Conservation (phyloP, 2,113 vertebrate species). For the Phrynosoma blainvillii region DNA sequence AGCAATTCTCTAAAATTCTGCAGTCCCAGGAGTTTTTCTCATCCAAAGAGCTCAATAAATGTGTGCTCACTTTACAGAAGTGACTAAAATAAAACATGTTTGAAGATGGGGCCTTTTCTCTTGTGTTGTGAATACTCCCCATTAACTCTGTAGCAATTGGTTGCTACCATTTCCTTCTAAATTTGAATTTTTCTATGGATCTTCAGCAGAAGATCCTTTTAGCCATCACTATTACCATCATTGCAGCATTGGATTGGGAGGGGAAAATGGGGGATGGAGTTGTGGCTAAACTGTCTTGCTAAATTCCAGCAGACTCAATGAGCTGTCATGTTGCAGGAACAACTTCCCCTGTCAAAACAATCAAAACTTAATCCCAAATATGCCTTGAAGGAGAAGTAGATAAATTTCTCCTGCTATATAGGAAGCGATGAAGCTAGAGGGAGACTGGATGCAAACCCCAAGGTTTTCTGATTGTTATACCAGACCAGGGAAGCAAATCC, state of each 20-base stretch:
- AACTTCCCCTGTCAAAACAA: conserved; percentile 16
- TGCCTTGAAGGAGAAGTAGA: conserved; percentile 1
- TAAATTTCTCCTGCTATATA: not conserved
- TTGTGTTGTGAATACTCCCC: not conserved
- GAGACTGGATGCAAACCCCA: too few relatives aligned
- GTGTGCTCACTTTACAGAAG: not conserved
- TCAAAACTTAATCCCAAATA: conserved; percentile 1
- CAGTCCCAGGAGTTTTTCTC: too few relatives aligned
- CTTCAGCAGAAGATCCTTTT: not conserved
- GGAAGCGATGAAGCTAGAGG: not conserved
- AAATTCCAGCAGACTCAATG: conserved; percentile 17
- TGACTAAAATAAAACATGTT: not conserved
- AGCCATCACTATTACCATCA: not conserved
- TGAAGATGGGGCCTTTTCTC: not conserved
- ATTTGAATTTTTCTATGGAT: too few relatives aligned
- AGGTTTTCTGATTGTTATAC: not conserved
- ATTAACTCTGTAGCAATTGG: not conserved
- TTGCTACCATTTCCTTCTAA: not conserved
- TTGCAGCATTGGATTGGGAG: too few relatives aligned
- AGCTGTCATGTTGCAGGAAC: conserved; percentile 10
- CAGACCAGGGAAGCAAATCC: not conserved
- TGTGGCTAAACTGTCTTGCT: not conserved
- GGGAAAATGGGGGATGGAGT: not conserved
- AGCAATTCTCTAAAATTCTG: too few relatives aligned
- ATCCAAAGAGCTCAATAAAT: too few relatives aligned